Percentiles rank a stretch among this genome's conserved stretches.
These are phyloP conservation scores for Turnix velox DNA, from an alignment of 2,113 vertebrate genomes.

Conservation along the genomic window DNA sequence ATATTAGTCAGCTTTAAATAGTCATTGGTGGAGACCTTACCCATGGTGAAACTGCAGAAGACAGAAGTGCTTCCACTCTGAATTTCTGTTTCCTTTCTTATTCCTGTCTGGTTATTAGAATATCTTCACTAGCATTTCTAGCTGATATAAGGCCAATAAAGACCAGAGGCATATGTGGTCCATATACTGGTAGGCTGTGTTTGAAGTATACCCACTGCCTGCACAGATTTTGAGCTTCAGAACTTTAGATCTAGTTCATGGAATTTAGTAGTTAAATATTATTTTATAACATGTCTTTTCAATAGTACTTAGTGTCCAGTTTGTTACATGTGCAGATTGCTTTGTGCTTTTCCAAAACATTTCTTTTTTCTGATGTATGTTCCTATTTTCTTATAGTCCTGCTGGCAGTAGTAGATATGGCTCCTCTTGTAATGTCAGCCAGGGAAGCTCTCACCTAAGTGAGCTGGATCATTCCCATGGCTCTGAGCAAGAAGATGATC, in stretches of 20 bases:
- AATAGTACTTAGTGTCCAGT: neutral
- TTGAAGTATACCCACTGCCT: neutral
- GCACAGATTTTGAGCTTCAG: neutral
- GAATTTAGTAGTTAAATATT: neutral
- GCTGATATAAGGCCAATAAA: neutral
- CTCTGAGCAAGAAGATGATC: slow-evolving; percentile 82
- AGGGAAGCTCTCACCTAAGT: slow-evolving; percentile 90
- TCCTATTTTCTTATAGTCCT: slow-evolving; percentile 77
- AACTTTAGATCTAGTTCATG: neutral
- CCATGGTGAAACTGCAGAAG: neutral
- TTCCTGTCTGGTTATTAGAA: neutral
- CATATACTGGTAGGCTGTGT: neutral
- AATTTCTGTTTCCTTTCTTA: neutral
- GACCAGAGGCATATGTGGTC: neutral
- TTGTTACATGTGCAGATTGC: neutral
- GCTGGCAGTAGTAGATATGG: slow-evolving; percentile 89
- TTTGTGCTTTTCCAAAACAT: neutral
- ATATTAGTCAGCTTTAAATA: neutral
- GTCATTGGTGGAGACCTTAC: neutral
- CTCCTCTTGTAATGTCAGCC: slow-evolving; percentile 95
- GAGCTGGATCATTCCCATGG: slow-evolving; percentile 81
- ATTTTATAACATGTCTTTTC: neutral
- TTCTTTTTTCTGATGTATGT: neutral
- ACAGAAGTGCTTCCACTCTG: neutral
- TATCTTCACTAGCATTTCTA: slow-evolving; percentile 15